phyloP scores from a whole-genome alignment of 2,888 invertebrate genomes.

The Laothoe populi region DNA sequence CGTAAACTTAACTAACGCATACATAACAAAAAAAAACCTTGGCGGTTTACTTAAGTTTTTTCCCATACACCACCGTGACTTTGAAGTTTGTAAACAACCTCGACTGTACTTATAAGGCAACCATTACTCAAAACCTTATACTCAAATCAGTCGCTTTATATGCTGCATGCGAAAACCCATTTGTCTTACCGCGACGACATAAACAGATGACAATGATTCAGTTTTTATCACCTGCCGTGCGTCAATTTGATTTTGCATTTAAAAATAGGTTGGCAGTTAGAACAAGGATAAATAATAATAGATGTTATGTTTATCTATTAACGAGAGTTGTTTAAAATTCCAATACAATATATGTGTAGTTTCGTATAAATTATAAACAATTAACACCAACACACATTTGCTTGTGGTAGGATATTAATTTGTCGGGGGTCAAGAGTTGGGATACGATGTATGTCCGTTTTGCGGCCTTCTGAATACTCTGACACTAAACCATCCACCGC shows the following conservation, averaged over 20 bases:
- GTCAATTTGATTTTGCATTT: constrained; percentile 6
- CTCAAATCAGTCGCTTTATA: constrained; percentile 27
- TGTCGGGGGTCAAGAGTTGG: no score
- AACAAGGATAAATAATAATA: not conserved
- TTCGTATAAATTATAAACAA: no score
- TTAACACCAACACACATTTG: no score
- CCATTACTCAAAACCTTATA: constrained; percentile 14
- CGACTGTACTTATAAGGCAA: not conserved
- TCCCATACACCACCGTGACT: not conserved
- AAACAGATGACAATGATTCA: constrained; percentile 25
- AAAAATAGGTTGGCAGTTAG: constrained; percentile 5
- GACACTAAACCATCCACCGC: no score
- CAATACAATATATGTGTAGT: no score
- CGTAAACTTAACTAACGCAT: no score
- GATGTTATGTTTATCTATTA: no score
- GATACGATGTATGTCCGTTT: no score
- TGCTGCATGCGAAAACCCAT: constrained; percentile 26
- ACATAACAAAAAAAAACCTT: no score
- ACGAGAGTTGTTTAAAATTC: no score
- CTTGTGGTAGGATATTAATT: no score
- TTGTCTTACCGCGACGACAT: constrained; percentile 29
- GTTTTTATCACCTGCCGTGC: constrained; percentile 1
- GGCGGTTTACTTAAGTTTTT: not conserved
- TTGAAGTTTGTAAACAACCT: constrained; percentile 6
- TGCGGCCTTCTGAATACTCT: no score